Evolutionary conservation across 2,888 invertebrate species (phyloP).

Genomic region (Eutolmus rufibarbis): DNA sequence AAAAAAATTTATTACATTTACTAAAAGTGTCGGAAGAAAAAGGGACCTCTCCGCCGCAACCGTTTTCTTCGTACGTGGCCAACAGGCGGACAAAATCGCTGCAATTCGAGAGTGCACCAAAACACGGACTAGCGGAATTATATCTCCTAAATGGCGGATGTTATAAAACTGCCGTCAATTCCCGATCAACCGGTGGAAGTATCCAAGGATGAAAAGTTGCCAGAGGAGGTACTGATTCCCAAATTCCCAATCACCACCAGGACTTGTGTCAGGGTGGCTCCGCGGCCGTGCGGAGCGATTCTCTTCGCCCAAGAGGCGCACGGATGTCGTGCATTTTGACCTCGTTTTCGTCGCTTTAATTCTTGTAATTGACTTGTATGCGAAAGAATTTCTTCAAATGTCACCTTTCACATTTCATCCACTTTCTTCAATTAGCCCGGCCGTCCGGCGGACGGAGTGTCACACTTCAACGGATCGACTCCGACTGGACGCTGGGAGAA

Average conservation of each 20-base stretch:
- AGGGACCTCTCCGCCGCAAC: background rate
- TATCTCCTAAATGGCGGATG: conserved; percentile 58
- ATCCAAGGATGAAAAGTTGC: conserved; percentile 19
- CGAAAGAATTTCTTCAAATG: conserved; percentile 5
- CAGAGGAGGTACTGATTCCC: conserved; percentile 18
- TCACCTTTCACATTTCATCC: conserved; percentile 38
- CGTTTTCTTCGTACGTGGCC: background rate
- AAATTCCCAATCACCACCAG: background rate
- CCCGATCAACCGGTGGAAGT: conserved; percentile 49
- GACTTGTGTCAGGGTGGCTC: background rate
- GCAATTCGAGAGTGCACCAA: background rate
- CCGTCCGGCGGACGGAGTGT: background rate
- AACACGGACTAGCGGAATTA: background rate
- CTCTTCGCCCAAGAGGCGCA: background rate
- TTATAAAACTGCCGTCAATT: conserved; percentile 56
- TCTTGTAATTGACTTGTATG: background rate
- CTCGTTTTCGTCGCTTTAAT: conserved; percentile 16
- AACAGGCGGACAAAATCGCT: background rate
- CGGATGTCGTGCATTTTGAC: background rate
- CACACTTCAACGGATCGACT: background rate
- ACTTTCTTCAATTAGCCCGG: background rate
- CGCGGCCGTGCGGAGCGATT: background rate
- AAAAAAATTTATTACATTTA: conserved; percentile 10
- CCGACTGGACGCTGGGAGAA: background rate
- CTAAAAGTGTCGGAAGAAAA: background rate